These are phyloP conservation scores for Coleophora flavipennella DNA, from an alignment of 2,888 invertebrate species.

Conservation along the genomic window DNA sequence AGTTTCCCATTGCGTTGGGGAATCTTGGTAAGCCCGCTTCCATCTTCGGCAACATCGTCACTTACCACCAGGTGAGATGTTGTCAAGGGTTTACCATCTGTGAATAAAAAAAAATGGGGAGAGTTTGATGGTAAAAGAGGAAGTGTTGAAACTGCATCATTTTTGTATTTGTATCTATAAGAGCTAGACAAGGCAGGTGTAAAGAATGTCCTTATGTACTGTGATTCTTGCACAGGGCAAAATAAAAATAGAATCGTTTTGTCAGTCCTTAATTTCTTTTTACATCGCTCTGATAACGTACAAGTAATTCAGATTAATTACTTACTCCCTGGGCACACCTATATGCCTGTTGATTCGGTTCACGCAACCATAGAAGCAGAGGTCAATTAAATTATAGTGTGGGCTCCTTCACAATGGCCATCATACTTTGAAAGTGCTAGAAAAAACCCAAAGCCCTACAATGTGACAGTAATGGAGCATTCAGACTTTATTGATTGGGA, in stretches of 20 bases:
- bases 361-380: too few relatives aligned
- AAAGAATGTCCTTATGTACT: constrained; percentile 13
- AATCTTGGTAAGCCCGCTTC: too few relatives aligned
- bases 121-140: constrained; percentile 25
- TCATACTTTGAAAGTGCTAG: constrained; percentile 5
- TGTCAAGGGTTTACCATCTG: too few relatives aligned
- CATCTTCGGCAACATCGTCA: too few relatives aligned
- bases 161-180: constrained; percentile 12
- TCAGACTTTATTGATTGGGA: constrained; percentile 9
- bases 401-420: constrained; percentile 11
- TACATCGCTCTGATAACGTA: too few relatives aligned
- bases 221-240: constrained; percentile 14
- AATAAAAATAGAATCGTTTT: constrained; percentile 17
- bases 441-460: constrained; percentile 7
- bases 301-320: constrained; percentile 25
- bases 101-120: too few relatives aligned
- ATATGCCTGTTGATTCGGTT: constrained; percentile 13
- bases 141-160: constrained; percentile 23
- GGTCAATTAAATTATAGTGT: too few relatives aligned
- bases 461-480: too few relatives aligned
- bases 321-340: constrained; percentile 26
- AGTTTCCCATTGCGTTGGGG: too few relatives aligned
- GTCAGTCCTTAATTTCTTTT: too few relatives aligned
- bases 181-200: constrained; percentile 16
- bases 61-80: too few relatives aligned